Conservation (phyloP, 2,797 vertebrate species). For the Oryzias sinensis region DNA sequence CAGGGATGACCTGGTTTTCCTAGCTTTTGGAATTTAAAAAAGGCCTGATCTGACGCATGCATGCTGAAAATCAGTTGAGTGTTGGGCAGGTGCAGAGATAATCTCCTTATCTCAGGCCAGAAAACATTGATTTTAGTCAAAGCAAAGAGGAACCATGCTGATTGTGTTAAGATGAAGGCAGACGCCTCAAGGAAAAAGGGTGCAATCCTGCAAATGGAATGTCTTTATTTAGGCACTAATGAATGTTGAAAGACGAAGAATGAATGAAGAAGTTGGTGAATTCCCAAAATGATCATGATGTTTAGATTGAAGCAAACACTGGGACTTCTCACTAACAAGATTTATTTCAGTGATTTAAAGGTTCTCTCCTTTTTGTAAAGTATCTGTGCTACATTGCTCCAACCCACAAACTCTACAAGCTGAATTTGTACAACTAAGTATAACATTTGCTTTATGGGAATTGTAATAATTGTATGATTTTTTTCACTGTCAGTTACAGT, state of each 20-base stretch:
- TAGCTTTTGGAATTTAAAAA: conserved; percentile 57
- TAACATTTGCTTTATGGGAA: neutral
- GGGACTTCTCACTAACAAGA: no score
- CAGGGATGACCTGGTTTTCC: conserved; percentile 45
- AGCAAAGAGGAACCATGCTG: conserved; percentile 31
- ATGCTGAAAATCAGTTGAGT: conserved; percentile 60
- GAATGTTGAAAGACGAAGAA: no score
- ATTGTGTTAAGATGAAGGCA: conserved; percentile 22
- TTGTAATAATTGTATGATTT: neutral
- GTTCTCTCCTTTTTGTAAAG: no score
- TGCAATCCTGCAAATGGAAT: neutral
- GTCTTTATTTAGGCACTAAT: neutral
- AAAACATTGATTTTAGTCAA: conserved; percentile 71
- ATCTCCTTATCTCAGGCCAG: conserved; percentile 75
- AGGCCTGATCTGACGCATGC: conserved; percentile 62
- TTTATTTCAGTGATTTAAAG: neutral
- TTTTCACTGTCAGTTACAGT: no score
- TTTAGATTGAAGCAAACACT: no score
- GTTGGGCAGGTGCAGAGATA: conserved; percentile 52
- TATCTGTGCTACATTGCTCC: no score
- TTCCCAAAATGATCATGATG: no score
- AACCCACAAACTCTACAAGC: neutral
- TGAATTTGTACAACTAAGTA: neutral
- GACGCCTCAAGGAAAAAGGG: conserved; percentile 10
- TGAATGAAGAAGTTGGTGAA: no score